These are phyloP conservation scores for Ichneumon xanthorius DNA, from an alignment of 2,888 invertebrate species.

Conservation along the genomic window DNA sequence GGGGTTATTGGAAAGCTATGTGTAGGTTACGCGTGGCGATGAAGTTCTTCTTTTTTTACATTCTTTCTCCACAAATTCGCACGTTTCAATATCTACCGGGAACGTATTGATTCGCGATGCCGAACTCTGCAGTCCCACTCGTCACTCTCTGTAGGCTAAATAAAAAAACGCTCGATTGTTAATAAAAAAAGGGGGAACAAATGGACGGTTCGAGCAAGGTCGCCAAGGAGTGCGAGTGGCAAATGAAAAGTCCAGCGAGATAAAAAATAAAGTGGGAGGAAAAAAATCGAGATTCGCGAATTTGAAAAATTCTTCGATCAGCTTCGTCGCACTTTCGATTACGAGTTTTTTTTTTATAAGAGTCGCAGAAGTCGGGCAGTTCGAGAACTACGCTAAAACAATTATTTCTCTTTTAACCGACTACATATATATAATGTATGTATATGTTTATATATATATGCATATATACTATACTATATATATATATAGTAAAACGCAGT, in stretches of 20 bases:
- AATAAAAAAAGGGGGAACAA: conserved; percentile 54
- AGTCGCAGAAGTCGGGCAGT: conserved; percentile 5
- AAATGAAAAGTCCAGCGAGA: conserved; percentile 78
- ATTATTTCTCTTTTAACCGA: conserved; percentile 16
- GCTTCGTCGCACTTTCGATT: conserved; percentile 18
- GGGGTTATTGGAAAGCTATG: conserved; percentile 3
- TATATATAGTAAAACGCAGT: conserved; percentile 35
- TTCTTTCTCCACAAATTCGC: conserved; percentile 32
- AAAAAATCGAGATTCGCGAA: conserved; percentile 20
- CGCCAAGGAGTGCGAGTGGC: conserved; percentile 73
- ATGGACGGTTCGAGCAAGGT: conserved; percentile 58
- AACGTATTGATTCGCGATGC: conserved; percentile 67
- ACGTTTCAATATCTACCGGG: conserved; percentile 34
- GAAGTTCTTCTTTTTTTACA: conserved; percentile 23
- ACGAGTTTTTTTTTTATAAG: conserved; percentile 10
- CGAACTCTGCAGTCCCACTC: conserved; percentile 83
- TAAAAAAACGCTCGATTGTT: conserved; percentile 44
- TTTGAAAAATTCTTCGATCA: not conserved
- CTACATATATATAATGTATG: conserved; percentile 28
- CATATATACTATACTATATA: conserved; percentile 19
- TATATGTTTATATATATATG: conserved; percentile 3
- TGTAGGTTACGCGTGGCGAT: conserved; percentile 33
- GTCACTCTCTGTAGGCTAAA: conserved; percentile 51
- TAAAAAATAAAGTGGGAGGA: conserved; percentile 35
- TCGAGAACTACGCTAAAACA: conserved; percentile 30